These are phyloP conservation scores for Theretra japonica DNA, from an alignment of 2,888 invertebrate species.

Conservation along the genomic window DNA sequence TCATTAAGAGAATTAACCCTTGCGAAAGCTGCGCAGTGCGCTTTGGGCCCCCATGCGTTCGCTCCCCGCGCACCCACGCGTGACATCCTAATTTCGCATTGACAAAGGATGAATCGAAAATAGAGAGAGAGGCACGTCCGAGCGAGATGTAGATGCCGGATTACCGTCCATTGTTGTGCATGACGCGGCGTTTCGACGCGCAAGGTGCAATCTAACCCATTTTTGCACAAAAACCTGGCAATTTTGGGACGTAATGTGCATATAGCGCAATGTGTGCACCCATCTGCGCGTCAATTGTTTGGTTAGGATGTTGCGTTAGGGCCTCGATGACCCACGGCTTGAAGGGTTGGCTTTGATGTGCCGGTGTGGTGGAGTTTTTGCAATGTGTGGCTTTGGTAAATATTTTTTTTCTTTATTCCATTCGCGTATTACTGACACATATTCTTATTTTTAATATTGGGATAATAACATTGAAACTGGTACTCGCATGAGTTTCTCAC, in stretches of 20 bases:
- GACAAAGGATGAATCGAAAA: slow-evolving; percentile 72
- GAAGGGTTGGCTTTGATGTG: slow-evolving; percentile 70
- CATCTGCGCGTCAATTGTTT: slow-evolving; percentile 77
- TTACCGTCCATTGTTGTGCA: slow-evolving; percentile 70
- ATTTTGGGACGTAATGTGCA: slow-evolving; percentile 66
- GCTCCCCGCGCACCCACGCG: slow-evolving; percentile 76
- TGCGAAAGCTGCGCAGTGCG: slow-evolving; percentile 48
- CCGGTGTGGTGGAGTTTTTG: slow-evolving; percentile 51
- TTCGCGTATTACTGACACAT: neutral
- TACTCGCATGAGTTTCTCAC: neutral
- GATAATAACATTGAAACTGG: neutral
- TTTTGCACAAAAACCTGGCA: slow-evolving; percentile 71
- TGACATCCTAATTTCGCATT: slow-evolving; percentile 78
- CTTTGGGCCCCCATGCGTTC: slow-evolving; percentile 63
- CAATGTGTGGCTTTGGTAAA: slow-evolving; percentile 38
- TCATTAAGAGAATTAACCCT: slow-evolving; percentile 57
- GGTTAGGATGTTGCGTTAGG: slow-evolving; percentile 70
- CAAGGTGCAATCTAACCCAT: slow-evolving; percentile 81
- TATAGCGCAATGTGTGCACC: slow-evolving; percentile 72
- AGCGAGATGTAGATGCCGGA: slow-evolving; percentile 60
- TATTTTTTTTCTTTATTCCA: slow-evolving; percentile 7
- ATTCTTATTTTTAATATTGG: neutral
- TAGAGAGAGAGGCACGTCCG: slow-evolving; percentile 48
- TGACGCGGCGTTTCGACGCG: slow-evolving; percentile 66
- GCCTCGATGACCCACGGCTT: slow-evolving; percentile 59